These are phyloP conservation scores for Pseudopleuronectes americanus DNA, from an alignment of 2,797 vertebrate species.

Conservation along the genomic window DNA sequence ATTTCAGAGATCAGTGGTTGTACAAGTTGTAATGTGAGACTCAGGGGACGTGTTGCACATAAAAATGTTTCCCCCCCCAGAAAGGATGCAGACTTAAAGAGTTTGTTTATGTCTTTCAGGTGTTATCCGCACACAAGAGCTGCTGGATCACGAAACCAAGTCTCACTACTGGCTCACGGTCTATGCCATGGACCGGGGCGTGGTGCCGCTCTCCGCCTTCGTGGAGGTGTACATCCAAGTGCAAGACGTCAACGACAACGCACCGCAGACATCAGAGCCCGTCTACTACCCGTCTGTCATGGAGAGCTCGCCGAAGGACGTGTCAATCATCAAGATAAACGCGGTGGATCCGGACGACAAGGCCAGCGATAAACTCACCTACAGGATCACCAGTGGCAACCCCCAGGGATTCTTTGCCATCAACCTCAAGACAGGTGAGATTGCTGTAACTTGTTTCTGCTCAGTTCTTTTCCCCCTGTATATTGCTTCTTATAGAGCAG, in stretches of 20 bases:
- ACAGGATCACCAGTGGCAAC: constrained; percentile 96
- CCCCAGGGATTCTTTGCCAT: constrained; percentile 97
- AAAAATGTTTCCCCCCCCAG: constrained; percentile 8
- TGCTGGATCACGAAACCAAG: constrained; percentile 92
- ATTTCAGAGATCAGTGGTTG: constrained; percentile 31
- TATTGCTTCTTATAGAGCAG: constrained; percentile 16
- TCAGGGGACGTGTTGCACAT: constrained; percentile 11
- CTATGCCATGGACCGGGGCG: constrained; percentile 91
- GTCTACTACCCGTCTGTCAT: constrained; percentile 95
- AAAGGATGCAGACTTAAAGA: constrained; percentile 23
- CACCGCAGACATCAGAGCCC: constrained; percentile 93
- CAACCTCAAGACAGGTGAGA: constrained; percentile 91
- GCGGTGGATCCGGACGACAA: constrained; percentile 93
- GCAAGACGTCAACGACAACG: constrained; percentile 97
- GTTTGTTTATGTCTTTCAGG: constrained; percentile 74
- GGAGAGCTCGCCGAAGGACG: constrained; percentile 95
- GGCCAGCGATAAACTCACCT: constrained; percentile 90
- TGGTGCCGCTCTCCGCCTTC: constrained; percentile 94
- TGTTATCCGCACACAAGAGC: constrained; percentile 90
- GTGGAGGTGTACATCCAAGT: constrained; percentile 94
- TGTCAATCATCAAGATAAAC: constrained; percentile 93
- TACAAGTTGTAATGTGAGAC: constrained; percentile 12
- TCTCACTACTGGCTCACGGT: constrained; percentile 97
- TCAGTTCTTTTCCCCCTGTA: neutral
- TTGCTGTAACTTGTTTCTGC: constrained; percentile 7